Percentiles rank a stretch among this genome's conserved stretches.
Conservation (phyloP, 35 echinoderm and acorn worm genomes). For the Eucidaris tribuloides region DNA sequence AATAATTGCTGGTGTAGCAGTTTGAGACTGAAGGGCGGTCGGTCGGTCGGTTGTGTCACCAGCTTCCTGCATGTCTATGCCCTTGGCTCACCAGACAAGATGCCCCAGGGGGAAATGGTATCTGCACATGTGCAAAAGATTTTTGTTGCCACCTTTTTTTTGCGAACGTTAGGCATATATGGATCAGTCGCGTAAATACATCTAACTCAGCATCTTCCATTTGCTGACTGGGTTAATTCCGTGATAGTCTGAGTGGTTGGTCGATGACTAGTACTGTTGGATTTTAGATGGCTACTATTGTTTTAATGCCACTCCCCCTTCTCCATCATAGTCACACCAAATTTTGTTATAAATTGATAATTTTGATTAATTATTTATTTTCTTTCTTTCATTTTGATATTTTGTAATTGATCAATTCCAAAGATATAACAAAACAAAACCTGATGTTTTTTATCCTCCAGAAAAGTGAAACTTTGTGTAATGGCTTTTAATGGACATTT, state of each 20-base stretch:
- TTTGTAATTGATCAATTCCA: too few species aligned
- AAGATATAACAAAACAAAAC: too few species aligned
- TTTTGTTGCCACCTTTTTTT: neutral
- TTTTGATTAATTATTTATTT: too few species aligned
- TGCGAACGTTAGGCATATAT: neutral
- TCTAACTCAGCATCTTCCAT: conserved; percentile 10
- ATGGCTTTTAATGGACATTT: too few species aligned
- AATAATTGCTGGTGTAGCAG: conserved; percentile 2
- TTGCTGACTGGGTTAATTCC: conserved; percentile 28
- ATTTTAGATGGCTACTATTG: too few species aligned
- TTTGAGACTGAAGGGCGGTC: neutral
- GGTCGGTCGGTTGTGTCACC: neutral
- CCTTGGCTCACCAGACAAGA: conserved; percentile 13
- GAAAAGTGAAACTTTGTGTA: too few species aligned
- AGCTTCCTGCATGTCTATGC: neutral
- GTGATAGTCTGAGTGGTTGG: conserved; percentile 13
- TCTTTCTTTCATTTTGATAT: too few species aligned
- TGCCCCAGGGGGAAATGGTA: conserved; percentile 16
- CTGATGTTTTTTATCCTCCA: too few species aligned
- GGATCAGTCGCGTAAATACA: neutral
- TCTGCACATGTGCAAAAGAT: conserved; percentile 18
- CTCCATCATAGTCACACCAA: too few species aligned
- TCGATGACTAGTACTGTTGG: neutral
- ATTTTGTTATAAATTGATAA: too few species aligned
- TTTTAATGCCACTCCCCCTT: too few species aligned